Base-by-base conservation (phyloP, 2,797 vertebrate genomes). In the Phataginus tricuspis region DNA sequence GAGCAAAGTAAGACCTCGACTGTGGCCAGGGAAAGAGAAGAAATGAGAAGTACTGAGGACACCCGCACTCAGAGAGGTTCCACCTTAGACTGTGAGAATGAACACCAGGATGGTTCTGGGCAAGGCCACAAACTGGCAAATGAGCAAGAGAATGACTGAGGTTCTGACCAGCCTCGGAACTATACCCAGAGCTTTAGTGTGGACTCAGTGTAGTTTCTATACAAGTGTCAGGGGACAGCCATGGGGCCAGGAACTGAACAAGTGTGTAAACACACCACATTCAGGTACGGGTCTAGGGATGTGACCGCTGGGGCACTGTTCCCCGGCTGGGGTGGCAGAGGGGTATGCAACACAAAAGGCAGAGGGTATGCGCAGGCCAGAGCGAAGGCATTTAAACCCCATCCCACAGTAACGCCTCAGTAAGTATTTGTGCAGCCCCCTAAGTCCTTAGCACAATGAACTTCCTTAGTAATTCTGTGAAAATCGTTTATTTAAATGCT, bases 241-340 rank as follows among this genome's bases (percentile, higher is more conserved):
- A 39, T 0, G 2, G 39, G 29, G 42, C 64, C 59, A 16, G 19
- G 14, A 45, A 45, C 29, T 37, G 68, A 83, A 31, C 31, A 90
- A 27, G 1, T 15, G 0, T 29, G 53, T 2, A 2, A n/a, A 49
- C 4, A 3, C 0, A 5, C 11, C 42, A 29, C 1, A 3, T 45
- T 63, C 71, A 23, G 31, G 45, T 19, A 29, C 27, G 10, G 37
- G 23, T 13, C 78, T 42, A 72, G 77, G 45, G 69, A 37, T 21
- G 5, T 49, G 63, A n/a, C 25, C 63, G 0, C 8, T 37, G 61
- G 31, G 7, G 4, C 27, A 21, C 7, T 27, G 21, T 5, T 7
- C 13, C 1, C 7, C 4, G 2, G 5, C 1, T 7, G 1, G 3
- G 2, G 4, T 2, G 14, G 14, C 23, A 12, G 11, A 45, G 0